A percentile compares a stretch with the other conserved stretches of the same genome.
These are phyloP conservation scores for Poecile atricapillus DNA, from an alignment of 2,113 vertebrate species.

Conservation along the genomic window DNA sequence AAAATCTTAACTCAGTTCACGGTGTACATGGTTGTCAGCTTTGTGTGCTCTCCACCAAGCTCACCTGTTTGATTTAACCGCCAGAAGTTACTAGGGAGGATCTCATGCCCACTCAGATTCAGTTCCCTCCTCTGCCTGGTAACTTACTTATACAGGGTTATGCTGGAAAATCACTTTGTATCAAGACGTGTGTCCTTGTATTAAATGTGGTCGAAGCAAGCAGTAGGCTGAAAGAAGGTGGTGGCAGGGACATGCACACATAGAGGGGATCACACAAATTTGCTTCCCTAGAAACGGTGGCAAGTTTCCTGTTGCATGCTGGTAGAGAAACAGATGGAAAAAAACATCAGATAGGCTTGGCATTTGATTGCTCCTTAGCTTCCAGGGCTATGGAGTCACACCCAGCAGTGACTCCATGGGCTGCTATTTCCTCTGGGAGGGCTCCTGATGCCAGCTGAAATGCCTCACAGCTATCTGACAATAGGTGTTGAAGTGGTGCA, in stretches of 20 bases:
- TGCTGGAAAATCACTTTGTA: neutral
- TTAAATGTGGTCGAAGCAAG: neutral
- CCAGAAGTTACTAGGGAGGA: neutral
- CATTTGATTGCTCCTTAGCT: neutral
- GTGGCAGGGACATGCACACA: neutral
- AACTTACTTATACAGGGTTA: neutral
- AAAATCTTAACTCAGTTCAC: neutral
- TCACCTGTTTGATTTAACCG: neutral
- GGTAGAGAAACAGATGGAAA: neutral
- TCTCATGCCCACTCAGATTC: neutral
- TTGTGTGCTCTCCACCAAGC: neutral
- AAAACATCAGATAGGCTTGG: neutral
- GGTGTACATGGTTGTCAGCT: neutral
- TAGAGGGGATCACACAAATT: neutral
- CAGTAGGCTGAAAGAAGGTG: neutral
- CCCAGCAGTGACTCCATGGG: neutral
- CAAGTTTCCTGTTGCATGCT: neutral
- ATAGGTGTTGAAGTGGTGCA: constrained; percentile 4
- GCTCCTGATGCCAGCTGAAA: constrained; percentile 6
- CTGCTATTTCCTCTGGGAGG: neutral
- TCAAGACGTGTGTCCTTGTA: rapidly evolving
- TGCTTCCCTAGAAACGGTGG: neutral
- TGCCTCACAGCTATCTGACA: neutral
- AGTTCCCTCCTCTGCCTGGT: neutral
- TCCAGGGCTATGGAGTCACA: neutral